These are phyloP conservation scores for Heloderma charlesbogerti DNA, from an alignment of 2,113 vertebrate species.

Conservation along the genomic window DNA sequence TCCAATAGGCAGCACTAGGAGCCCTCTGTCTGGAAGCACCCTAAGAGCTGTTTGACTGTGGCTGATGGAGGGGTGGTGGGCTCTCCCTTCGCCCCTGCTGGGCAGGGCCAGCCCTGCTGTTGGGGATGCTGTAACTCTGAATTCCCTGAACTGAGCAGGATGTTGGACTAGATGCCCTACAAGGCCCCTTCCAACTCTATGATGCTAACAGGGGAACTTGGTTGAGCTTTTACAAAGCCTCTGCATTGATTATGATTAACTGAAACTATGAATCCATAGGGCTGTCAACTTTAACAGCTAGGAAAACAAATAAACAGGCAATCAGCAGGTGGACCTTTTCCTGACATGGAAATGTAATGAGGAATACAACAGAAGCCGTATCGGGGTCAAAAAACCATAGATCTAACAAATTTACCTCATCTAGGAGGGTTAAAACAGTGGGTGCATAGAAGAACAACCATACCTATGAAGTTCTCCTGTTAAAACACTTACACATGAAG, in stretches of 20 bases:
- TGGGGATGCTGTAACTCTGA: too few relatives aligned
- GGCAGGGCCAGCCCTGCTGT: too few relatives aligned
- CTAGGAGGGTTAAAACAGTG: too few relatives aligned
- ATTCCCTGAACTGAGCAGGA: too few relatives aligned
- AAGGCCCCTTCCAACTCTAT: not conserved
- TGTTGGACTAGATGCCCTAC: too few relatives aligned
- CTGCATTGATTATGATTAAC: not conserved
- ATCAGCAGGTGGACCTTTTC: not conserved
- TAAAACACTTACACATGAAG: not conserved
- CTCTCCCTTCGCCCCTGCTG: too few relatives aligned
- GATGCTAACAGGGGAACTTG: not conserved
- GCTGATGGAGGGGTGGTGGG: not conserved
- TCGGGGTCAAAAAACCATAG: not conserved
- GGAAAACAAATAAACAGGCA: not conserved
- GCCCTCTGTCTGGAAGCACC: too few relatives aligned
- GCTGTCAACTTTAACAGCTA: not conserved
- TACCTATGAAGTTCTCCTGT: not conserved
- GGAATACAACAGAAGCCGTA: not conserved
- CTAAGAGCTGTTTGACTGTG: not conserved
- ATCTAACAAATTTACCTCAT: not conserved
- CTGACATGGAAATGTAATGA: not conserved
- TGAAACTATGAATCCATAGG: not conserved
- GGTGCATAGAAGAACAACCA: not conserved
- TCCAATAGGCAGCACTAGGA: too few relatives aligned
- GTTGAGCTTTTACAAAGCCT: not conserved